Evolutionary conservation across 2,888 invertebrate species (phyloP).

Genomic region (Noctua pronuba): DNA sequence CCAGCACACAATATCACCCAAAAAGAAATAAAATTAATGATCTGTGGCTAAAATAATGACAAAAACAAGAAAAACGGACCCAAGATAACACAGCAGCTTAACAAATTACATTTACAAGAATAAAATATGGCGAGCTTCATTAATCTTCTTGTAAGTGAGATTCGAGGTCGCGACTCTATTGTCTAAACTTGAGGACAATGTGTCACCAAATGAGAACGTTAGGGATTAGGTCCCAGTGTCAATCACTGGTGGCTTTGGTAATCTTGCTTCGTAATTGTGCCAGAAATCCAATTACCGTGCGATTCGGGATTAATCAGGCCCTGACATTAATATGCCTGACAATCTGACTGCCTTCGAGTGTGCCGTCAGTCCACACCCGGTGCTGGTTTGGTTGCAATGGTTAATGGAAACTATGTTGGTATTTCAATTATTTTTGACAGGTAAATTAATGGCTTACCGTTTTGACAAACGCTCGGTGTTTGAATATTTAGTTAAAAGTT

Average conservation of each 20-base stretch:
- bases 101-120: conserved; percentile 50
- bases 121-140: conserved; percentile 51
- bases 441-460: conserved; percentile 10
- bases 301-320: conserved; percentile 64
- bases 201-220: conserved; percentile 72
- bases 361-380: conserved; percentile 11
- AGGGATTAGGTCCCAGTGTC: conserved; percentile 79
- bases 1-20: conserved; percentile 1
- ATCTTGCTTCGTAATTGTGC: conserved; percentile 80
- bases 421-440: conserved; percentile 23
- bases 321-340: conserved; percentile 61
- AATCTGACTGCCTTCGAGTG: conserved; percentile 40
- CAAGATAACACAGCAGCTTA: conserved; percentile 38
- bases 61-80: conserved; percentile 34
- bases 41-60: conserved; percentile 14
- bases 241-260: conserved; percentile 80
- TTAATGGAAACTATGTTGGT: neutral
- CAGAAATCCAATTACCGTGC: conserved; percentile 77
- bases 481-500: neutral
- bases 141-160: conserved; percentile 47
- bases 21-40: conserved; percentile 36
- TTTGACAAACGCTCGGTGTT: neutral
- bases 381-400: neutral
- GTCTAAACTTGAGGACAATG: conserved; percentile 56
- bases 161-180: conserved; percentile 31